Conservation (phyloP, 2,888 invertebrate species). For the Lasioglossum marginatum region DNA sequence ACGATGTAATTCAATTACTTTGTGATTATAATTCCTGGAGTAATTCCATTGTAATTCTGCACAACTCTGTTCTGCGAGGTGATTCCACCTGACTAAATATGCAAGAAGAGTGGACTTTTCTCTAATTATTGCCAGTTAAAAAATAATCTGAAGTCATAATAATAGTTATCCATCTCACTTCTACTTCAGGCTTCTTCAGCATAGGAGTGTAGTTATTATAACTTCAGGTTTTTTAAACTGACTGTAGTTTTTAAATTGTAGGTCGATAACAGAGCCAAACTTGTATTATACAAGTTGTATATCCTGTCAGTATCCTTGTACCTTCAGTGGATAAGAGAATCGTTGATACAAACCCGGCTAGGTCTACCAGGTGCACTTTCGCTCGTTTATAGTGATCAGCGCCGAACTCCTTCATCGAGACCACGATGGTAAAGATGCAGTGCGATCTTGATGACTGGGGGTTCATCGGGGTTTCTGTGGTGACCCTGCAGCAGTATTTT, state of each 20-base stretch:
- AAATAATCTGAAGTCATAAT: neutral
- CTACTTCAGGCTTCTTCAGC: neutral
- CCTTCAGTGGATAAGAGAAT: slow-evolving; percentile 41
- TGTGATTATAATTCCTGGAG: too few species aligned
- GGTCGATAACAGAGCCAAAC: neutral
- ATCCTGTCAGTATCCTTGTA: neutral
- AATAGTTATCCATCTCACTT: neutral
- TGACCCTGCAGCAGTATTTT: slow-evolving; percentile 80
- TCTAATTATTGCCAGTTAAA: neutral
- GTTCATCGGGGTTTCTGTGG: slow-evolving; percentile 86
- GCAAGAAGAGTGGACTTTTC: neutral
- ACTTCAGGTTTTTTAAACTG: neutral
- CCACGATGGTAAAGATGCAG: slow-evolving; percentile 86
- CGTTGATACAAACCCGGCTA: slow-evolving; percentile 85
- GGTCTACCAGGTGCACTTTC: slow-evolving; percentile 86
- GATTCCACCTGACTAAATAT: neutral
- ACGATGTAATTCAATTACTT: too few species aligned
- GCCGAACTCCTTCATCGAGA: slow-evolving; percentile 81
- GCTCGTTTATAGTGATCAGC: slow-evolving; percentile 83
- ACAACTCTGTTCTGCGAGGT: too few species aligned
- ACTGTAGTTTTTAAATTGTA: neutral
- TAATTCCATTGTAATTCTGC: too few species aligned
- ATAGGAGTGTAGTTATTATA: neutral
- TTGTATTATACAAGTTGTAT: too few species aligned
- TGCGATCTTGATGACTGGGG: slow-evolving; percentile 86